Base-by-base conservation (phyloP, 2,888 invertebrate genomes). In the Actias luna region DNA sequence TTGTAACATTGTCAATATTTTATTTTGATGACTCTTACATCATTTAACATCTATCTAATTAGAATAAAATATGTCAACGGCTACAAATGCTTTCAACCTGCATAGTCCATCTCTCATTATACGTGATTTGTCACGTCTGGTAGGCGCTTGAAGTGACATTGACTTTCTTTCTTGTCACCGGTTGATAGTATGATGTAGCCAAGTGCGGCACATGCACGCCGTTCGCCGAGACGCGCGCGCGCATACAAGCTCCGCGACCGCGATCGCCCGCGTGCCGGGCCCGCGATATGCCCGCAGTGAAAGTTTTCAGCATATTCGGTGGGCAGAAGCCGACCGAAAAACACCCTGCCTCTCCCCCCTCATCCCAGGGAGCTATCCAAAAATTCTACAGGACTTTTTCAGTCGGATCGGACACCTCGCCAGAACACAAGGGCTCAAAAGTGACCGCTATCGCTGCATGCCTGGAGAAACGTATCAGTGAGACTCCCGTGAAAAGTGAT, bases 211-310 rank as follows among this genome's bases (percentile, higher is more conserved):
- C 85, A 89, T 83, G 91, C 86, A 80, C 87, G 87, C 82, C 87
- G 90, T 82, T 78, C 83, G 85, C 81, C 88, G 89, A 74, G 75
- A 82, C 75, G 89, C 88, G 92, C 91, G 92, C 91, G 90, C 91
- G 90, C 90, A 77, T 88, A 83, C 72, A 84, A 83, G 81, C 83
- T 78, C 75, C 86, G 85, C 87, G 86, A 86, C 77, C 81, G 85
- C 85, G 82, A 82, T 80, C 83, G 83, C 80, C 80, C 80, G 82
- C 78, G 65, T 72, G 83, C 80, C 87, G 89, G 88, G 86, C 81
- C 82, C 89, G 89, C 89, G 91, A 82, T 75, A 92, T 92, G 92
- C 92, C 92, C 92, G 91, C 89, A 89, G 92, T 92, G 91, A 92
- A 92, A 91, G 92, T 92, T 81, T 91, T 92, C 81, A 89, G 87